Base-by-base conservation (phyloP, 2,797 vertebrate species). In the Calcarius lapponicus region DNA sequence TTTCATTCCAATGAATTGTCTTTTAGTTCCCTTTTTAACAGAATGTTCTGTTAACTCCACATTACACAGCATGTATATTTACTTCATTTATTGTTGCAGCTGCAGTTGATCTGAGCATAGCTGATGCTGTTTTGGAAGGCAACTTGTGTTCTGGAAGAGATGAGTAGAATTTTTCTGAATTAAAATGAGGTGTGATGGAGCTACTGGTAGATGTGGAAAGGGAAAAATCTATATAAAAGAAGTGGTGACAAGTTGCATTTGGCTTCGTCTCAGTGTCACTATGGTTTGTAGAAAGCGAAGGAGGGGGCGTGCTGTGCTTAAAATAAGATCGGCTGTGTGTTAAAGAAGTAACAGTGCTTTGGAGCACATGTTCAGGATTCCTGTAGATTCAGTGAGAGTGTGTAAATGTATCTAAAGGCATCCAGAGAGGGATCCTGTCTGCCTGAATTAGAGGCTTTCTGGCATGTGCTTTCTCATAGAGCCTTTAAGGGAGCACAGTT, bases 141-240 rank as follows among this genome's bases (percentile, higher is more conserved):
- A 42, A 2, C 32, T 82, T 75, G n/a, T 93, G 25, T 64, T 92
- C 85, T 91, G 53, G 79, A 95, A 89, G 66, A 90, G 48, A 84
- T 24, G 38, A 78, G 51, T 79, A 79, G 61, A 78, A 53, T 74
- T 94, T 91, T 87, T 87, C 42, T 94, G 60, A 71, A 54, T 92
- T 83, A 82, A 86, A 73, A 76, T 71, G 74, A 91, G 47, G 65
- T 85, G 76, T 75, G 54, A 54, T 79, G 51, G 31, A 95, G 31
- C 70, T 78, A 25, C 48, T 76, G 67, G 47, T 88, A 84, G 69
- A 62, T 91, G 88, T 82, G 57, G 64, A 93, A 73, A 48, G 54
- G 42, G 29, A 78, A 80, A 58, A 90, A 80, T 32, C 38, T 86
- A 0, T 88, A 10, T 86, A 62, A 54, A 91, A 80, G 51, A 80